Base-by-base conservation (phyloP, 2,888 invertebrate species). In the Macaria notata region DNA sequence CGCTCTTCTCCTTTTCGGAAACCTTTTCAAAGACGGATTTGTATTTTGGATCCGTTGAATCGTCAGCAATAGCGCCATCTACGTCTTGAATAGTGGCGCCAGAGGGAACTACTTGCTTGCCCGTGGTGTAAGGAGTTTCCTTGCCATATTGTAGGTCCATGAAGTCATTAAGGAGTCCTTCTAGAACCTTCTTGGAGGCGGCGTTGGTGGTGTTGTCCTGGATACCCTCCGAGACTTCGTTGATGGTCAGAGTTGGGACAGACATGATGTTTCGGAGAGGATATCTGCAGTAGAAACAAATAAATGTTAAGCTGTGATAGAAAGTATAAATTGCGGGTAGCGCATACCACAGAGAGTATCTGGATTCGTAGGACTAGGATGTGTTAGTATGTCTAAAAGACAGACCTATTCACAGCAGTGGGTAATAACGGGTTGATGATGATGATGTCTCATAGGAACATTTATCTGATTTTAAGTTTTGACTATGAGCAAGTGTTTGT, bases 101-200 rank as follows among this genome's bases (percentile, higher is more conserved):
- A 0, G 70, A 49, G 0, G 90, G 90, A 0, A 90, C 9, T 0
- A 90, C 81, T 50, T 79, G 80, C 59, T 88, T 76, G 4, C 90
- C 90, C 1, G 86, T 88, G 0, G 90, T 89, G 70, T 87, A 90
- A 0, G 85, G 84, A 3, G 88, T 90, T 49, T 81, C 80, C 59
- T 85, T 86, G 0, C 75, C 84, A 45, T 83, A 88, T 31, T 84
- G 84, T 0, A 90, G 71, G 58, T 88, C 88, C 89, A 90, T 88
- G 70, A 72, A 86, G 63, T 90, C 90, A 42, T 88, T 87, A 0
- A 90, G 73, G 7, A 90, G 63, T 2, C 87, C 84, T 71, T 82
- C 84, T 8, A 88, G 73, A 46, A 87, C 84, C 58, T 81, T 88
- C 70, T 81, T 81, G 2, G 82, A 70, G 42, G 66, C 74, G 0